Base-by-base conservation (phyloP, 2,797 vertebrate species). In the Chromis chromis region DNA sequence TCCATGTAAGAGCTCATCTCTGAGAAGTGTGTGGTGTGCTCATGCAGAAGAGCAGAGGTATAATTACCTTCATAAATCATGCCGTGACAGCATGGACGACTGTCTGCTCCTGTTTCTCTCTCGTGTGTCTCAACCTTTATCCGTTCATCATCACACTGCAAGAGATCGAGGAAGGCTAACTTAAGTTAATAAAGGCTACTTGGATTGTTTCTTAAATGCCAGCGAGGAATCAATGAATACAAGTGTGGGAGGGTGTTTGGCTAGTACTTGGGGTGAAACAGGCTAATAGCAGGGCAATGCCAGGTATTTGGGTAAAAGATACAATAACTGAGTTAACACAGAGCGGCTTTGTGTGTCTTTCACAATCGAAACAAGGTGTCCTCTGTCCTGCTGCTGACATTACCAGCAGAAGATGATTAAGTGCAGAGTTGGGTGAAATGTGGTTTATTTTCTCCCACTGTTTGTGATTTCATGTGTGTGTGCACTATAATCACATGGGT, bases 51-150 rank as follows among this genome's bases (percentile, higher is more conserved):
- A 80, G 85, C 82, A 76, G 82, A 86, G 74, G 76, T 86, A 75
- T 84, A 90, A 88, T 91, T 88, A 84, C 64, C 59, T 67, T 76
- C 82, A 82, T 87, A 84, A 91, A 87, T 90, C 74, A 84, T 27
- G 13, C 49, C 5, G 42, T 69, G 56, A 78, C 65, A 76, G 73
- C 69, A 81, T 10, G 31, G 50, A 71, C 2, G 10, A 76, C 70
- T 63, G 66, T 75, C 78, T 74, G 61, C 64, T 67, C 19, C 40
- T 33, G 12, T 62, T 73, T 60, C 40, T 61, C 61, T 75, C 31
- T 25, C 36, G 4, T 13, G 4, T 13, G 50, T 64, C 57, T 72
- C n/a, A 28, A 11, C 52, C 53, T 74, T 74, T 48, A 8, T 76
- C 24, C 28, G 3, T 72, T 74, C 13, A 13, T 78, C 56, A n/a